phyloP scores from a whole-genome alignment of 1,140 invertebrate genomes.

The Hirudo medicinalis region DNA sequence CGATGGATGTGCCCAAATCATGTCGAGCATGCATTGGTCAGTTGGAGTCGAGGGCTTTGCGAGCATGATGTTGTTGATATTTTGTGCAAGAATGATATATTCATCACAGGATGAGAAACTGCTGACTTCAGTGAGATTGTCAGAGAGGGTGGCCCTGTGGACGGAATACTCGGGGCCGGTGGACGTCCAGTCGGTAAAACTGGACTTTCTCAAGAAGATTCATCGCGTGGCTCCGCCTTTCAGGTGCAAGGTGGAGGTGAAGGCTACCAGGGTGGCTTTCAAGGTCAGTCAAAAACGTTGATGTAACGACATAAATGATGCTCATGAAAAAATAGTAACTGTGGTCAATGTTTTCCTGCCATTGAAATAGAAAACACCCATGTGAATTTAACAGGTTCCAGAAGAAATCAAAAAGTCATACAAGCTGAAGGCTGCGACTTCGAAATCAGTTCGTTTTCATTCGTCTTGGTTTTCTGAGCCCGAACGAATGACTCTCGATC shows the following conservation, averaged over 20 bases:
- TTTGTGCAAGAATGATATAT: background rate
- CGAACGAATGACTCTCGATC: too few species aligned
- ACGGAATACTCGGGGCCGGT: slow-evolving; percentile 62
- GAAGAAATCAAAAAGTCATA: too few species aligned
- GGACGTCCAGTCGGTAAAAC: slow-evolving; percentile 68
- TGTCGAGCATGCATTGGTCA: slow-evolving; percentile 69
- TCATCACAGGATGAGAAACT: slow-evolving; percentile 60
- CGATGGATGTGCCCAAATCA: slow-evolving; percentile 94
- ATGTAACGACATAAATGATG: too few species aligned
- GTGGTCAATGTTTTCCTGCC: too few species aligned
- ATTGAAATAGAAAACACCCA: too few species aligned
- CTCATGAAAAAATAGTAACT: too few species aligned
- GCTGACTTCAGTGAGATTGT: slow-evolving; percentile 61
- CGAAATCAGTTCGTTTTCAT: too few species aligned
- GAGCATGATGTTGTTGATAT: background rate
- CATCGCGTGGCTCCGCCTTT: slow-evolving; percentile 61
- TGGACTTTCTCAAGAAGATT: slow-evolving; percentile 68
- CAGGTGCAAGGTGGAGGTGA: slow-evolving; percentile 42
- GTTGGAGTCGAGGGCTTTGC: slow-evolving; percentile 27
- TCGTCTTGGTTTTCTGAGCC: too few species aligned
- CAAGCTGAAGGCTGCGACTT: too few species aligned
- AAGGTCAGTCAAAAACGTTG: too few species aligned
- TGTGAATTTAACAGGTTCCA: too few species aligned
- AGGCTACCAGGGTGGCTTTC: background rate
- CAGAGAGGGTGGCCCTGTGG: slow-evolving; percentile 71